These are phyloP conservation scores for Paraescarpia echinospica DNA, from an alignment of 1,140 invertebrate species.

Conservation along the genomic window DNA sequence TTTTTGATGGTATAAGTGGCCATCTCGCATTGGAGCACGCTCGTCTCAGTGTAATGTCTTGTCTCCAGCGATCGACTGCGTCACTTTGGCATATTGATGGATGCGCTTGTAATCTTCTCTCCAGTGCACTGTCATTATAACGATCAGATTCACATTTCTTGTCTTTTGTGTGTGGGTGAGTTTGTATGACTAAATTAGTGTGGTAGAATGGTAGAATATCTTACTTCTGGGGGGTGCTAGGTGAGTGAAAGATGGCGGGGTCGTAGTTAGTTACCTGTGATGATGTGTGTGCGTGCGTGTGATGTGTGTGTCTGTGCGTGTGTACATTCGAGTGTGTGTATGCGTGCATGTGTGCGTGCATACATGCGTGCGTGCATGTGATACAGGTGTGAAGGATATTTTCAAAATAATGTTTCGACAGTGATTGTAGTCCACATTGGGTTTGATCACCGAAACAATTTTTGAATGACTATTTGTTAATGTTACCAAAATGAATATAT, in stretches of 20 bases:
- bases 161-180: not conserved
- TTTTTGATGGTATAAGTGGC: not conserved
- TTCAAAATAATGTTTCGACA: not conserved
- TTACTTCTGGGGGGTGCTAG: not conserved
- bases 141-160: not conserved
- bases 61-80: not conserved
- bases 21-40: not conserved
- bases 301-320: too few species aligned
- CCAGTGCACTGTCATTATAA: not conserved
- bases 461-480: not conserved
- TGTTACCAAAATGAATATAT: too few species aligned
- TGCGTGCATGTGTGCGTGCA: too few species aligned
- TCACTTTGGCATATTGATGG: not conserved
- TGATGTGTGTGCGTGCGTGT: too few species aligned
- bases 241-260: not conserved
- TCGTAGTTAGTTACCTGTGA: not conserved
- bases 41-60: not conserved
- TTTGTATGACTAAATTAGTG: not conserved
- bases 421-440: not conserved
- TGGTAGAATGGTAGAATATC: not conserved
- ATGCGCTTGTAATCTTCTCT: not conserved
- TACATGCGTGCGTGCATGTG: too few species aligned
- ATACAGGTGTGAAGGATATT: not conserved
- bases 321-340: too few species aligned
- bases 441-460: not conserved